A percentile compares a stretch with the other conserved stretches of the same genome.
phyloP scores from a whole-genome alignment of 2,113 vertebrate species.

The Merops nubicus region DNA sequence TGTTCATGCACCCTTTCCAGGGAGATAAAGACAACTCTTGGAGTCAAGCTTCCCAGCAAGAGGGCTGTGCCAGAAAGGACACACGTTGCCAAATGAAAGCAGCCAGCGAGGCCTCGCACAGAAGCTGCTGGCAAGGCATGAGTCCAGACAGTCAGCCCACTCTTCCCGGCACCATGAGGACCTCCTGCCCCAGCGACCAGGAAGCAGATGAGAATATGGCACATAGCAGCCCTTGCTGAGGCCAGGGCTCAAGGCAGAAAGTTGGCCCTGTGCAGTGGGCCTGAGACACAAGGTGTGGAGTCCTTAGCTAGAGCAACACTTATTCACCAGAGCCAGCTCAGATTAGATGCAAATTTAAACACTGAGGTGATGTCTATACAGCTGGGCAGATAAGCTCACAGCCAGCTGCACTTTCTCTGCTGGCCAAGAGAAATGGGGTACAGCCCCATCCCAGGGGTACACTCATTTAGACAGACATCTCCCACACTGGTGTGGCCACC shows the following conservation, averaged over 20 bases:
- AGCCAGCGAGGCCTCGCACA: neutral
- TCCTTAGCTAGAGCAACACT: neutral
- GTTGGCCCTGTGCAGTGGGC: neutral
- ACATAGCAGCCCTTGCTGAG: fast-evolving
- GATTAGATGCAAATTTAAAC: neutral
- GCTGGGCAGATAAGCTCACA: neutral
- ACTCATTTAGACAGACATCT: neutral
- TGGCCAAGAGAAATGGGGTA: neutral
- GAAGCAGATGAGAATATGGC: neutral
- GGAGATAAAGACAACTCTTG: neutral
- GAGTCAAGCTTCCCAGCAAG: neutral
- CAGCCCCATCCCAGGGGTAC: neutral
- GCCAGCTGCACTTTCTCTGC: neutral
- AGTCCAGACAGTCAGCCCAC: neutral
- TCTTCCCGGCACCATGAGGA: fast-evolving
- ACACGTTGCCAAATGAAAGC: neutral
- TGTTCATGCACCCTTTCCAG: neutral
- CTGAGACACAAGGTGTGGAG: fast-evolving
- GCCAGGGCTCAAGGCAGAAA: fast-evolving
- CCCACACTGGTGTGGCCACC: neutral
- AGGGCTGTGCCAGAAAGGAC: neutral
- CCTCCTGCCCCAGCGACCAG: fast-evolving
- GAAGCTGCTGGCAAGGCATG: neutral
- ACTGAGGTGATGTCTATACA: neutral
- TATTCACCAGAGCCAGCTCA: neutral